phyloP scores from a whole-genome alignment of 2,888 invertebrate species.

The Leptinotarsa peninsularis region DNA sequence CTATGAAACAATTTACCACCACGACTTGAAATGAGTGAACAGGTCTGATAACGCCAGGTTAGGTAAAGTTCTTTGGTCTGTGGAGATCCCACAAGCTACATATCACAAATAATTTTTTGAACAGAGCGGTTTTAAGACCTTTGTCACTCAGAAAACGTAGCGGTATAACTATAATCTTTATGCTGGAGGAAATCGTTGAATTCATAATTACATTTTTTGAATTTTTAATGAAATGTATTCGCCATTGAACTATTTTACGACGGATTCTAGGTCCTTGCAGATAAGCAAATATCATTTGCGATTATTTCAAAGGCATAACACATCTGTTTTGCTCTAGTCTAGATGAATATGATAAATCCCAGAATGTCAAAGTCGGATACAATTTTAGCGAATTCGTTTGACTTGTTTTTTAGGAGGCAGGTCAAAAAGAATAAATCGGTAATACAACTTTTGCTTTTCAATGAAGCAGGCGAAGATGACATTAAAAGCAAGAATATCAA shows the following conservation, averaged over 20 bases:
- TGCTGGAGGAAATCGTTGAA: neutral
- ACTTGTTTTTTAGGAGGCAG: slow-evolving; percentile 75
- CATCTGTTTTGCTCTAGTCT: neutral
- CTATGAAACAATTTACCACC: too few species aligned
- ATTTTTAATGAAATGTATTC: slow-evolving; percentile 4
- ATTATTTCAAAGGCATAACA: neutral
- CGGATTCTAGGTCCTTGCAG: neutral
- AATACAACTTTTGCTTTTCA: slow-evolving; percentile 88
- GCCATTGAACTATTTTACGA: slow-evolving; percentile 16
- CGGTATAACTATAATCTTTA: neutral
- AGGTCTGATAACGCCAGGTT: too few species aligned
- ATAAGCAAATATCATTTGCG: neutral
- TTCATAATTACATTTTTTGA: neutral
- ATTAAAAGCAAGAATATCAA: slow-evolving; percentile 95
- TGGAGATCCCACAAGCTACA: too few species aligned
- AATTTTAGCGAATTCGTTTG: slow-evolving; percentile 23
- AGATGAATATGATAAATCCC: neutral
- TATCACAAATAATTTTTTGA: neutral
- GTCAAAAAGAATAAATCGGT: slow-evolving; percentile 92
- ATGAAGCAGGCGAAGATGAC: slow-evolving; percentile 83
- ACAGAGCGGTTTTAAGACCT: too few species aligned
- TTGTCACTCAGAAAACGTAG: neutral
- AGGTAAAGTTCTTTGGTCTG: too few species aligned
- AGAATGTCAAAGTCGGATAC: neutral
- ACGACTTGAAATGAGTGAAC: too few species aligned